These are phyloP conservation scores for Hybognathus amarus DNA, from an alignment of 2,797 vertebrate genomes.

Conservation along the genomic window DNA sequence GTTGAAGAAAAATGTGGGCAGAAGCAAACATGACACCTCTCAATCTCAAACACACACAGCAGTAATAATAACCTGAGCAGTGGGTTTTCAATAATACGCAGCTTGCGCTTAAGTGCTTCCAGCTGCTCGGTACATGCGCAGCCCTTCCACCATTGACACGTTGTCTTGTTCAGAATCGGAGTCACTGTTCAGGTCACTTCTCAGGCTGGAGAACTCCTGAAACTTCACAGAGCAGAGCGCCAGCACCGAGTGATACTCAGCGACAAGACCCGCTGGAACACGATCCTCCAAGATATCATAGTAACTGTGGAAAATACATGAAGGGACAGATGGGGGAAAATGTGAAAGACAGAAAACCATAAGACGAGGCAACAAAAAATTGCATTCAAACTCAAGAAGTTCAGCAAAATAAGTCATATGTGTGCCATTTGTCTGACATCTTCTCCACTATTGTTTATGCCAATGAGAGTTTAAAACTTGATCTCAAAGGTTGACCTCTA, in stretches of 20 bases:
- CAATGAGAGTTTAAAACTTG: not conserved
- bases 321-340: not conserved
- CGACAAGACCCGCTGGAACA: constrained; percentile 86
- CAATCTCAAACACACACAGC: constrained; percentile 47
- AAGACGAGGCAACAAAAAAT: not conserved
- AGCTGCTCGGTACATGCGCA: constrained; percentile 87
- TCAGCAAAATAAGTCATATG: not conserved
- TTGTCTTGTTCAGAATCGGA: constrained; percentile 88
- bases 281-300: constrained; percentile 93
- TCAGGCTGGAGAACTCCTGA: constrained; percentile 82
- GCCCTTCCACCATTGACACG: constrained; percentile 91
- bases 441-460: not conserved
- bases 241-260: constrained; percentile 83
- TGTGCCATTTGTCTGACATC: not conserved
- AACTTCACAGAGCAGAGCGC: constrained; percentile 83
- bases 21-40: not conserved
- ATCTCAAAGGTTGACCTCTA: no score
- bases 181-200: constrained; percentile 80
- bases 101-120: constrained; percentile 87
- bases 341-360: not conserved
- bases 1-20: not conserved
- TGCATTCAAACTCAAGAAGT: not conserved
- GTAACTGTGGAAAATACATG: constrained; percentile 74
- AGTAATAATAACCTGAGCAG: constrained; percentile 82
- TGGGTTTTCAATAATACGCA: constrained; percentile 93